Conservation (phyloP, 2,113 vertebrate species). For the Dermatemys mawii region DNA sequence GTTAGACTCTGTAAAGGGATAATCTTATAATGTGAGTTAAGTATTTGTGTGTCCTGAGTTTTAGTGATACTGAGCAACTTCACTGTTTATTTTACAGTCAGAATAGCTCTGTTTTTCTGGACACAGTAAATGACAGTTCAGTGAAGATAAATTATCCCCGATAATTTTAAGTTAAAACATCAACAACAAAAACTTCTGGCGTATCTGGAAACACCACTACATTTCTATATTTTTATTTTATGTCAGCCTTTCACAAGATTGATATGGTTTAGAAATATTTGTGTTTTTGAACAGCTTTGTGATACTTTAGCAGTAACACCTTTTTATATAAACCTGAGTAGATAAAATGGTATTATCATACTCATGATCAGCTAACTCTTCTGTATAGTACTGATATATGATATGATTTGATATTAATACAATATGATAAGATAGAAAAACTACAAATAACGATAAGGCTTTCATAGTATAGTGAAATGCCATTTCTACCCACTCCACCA, state of each 20-base stretch:
- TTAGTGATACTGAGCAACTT: background rate
- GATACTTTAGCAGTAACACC: background rate
- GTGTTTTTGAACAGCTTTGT: constrained; percentile 33
- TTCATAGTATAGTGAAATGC: background rate
- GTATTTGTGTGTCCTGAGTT: background rate
- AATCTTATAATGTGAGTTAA: background rate
- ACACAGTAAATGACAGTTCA: background rate
- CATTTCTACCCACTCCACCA: constrained; percentile 19
- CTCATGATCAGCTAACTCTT: constrained; percentile 11
- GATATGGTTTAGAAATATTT: constrained; percentile 23
- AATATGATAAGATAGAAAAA: constrained; percentile 29
- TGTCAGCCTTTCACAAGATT: background rate
- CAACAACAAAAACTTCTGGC: background rate
- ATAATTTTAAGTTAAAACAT: background rate
- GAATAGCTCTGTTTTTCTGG: background rate
- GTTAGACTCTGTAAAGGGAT: constrained; percentile 6
- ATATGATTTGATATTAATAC: constrained; percentile 31
- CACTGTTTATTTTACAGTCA: background rate
- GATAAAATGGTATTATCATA: constrained; percentile 23
- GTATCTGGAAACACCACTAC: background rate
- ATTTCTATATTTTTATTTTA: background rate
- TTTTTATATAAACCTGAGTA: constrained; percentile 14
- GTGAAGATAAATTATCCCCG: constrained; percentile 20
- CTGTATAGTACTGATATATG: background rate
- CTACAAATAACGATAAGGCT: constrained; percentile 2